Conservation (phyloP, 1,140 invertebrate genomes). For the Drosophila cardini region DNA sequence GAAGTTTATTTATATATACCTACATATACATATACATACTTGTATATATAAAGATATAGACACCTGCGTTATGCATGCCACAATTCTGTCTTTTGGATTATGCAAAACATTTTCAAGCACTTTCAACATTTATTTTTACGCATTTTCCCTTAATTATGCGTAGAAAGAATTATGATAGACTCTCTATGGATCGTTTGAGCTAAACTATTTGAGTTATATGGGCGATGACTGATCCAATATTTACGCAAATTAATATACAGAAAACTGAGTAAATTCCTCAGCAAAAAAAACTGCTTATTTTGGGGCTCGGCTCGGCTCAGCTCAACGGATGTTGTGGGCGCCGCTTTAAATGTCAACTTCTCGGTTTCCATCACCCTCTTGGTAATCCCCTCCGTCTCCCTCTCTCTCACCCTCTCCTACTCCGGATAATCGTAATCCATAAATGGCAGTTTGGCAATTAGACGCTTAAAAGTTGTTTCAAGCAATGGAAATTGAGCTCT, state of each 20-base stretch:
- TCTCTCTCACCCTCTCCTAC: no score
- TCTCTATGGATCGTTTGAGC: not conserved
- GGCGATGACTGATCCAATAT: slow-evolving; percentile 40
- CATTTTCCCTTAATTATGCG: slow-evolving; percentile 27
- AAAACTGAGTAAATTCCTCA: slow-evolving; percentile 25
- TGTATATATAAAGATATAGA: slow-evolving; percentile 47
- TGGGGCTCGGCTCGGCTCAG: slow-evolving; percentile 50
- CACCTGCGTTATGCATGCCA: slow-evolving; percentile 63
- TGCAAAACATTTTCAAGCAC: slow-evolving; percentile 52
- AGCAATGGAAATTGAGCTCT: slow-evolving; percentile 30
- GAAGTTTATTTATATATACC: slow-evolving; percentile 70
- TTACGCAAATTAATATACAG: slow-evolving; percentile 24
- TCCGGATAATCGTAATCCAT: slow-evolving; percentile 35
- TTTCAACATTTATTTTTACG: slow-evolving; percentile 46
- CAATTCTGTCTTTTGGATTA: slow-evolving; percentile 39
- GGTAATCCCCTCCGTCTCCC: no score
- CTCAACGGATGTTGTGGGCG: slow-evolving; percentile 72
- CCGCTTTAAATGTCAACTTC: slow-evolving; percentile 68
- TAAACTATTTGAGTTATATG: slow-evolving; percentile 20
- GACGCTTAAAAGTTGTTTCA: slow-evolving; percentile 28
- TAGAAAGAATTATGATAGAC: not conserved
- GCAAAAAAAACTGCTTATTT: slow-evolving; percentile 35
- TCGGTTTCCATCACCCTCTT: not conserved
- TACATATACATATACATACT: not conserved
- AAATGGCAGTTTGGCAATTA: slow-evolving; percentile 70